Evolutionary conservation across 2,113 vertebrate genomes (phyloP).

Genomic region (Epinephelus fuscoguttatus): DNA sequence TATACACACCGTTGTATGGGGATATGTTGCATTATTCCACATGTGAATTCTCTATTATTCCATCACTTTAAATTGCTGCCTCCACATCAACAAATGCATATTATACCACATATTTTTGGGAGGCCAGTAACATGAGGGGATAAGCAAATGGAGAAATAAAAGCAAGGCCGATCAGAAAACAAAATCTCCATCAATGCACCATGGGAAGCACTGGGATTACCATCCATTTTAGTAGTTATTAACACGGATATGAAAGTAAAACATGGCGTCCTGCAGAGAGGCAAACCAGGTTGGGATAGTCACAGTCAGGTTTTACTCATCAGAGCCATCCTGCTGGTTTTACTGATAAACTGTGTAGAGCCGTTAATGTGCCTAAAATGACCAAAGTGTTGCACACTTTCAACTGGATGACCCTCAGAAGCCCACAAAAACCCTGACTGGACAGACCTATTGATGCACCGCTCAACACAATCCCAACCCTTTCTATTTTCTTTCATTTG

Average conservation of each 20-base stretch:
- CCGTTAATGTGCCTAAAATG: not conserved
- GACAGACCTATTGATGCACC: not conserved
- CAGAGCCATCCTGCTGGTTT: not conserved
- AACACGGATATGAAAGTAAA: slow-evolving; percentile 14
- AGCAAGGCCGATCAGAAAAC: not conserved
- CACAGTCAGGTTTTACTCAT: not conserved
- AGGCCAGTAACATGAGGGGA: not conserved
- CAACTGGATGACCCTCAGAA: not conserved
- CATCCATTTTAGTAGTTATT: slow-evolving; percentile 4
- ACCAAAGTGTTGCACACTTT: not conserved
- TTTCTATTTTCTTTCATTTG: slow-evolving; percentile 10
- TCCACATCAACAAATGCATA: not conserved
- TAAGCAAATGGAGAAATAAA: not conserved
- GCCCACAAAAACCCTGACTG: not conserved
- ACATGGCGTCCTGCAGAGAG: slow-evolving; percentile 1
- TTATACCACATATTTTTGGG: not conserved
- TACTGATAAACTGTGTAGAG: slow-evolving; percentile 10
- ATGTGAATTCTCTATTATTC: not conserved
- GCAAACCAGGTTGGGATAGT: slow-evolving; percentile 1
- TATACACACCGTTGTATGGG: too few relatives aligned
- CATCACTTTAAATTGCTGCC: not conserved
- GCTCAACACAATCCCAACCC: not conserved
- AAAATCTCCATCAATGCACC: not conserved
- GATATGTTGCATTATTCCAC: not conserved
- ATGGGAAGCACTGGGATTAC: slow-evolving; percentile 10